A percentile compares a stretch with the other conserved stretches of the same genome.
Conservation (phyloP, 1,140 invertebrate species). For the Mylabris phalerata region DNA sequence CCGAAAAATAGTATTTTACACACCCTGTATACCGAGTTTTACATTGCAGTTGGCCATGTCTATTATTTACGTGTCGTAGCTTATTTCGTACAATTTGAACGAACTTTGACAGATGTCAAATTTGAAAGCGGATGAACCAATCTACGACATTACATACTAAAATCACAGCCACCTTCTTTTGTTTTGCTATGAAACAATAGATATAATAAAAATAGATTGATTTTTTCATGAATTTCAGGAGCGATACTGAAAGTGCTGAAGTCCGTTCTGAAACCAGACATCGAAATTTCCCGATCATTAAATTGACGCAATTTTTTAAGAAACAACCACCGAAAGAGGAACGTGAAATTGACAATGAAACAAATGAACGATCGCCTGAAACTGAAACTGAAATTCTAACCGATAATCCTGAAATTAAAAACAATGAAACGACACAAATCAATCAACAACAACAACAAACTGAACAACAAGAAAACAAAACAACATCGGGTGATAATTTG, state of each 20-base stretch:
- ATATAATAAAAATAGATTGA: not conserved
- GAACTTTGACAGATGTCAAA: no score
- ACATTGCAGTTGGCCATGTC: no score
- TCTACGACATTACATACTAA: no score
- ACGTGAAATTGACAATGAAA: constrained; percentile 22
- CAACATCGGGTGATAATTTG: constrained; percentile 42
- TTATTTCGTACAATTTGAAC: no score
- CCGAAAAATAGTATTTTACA: no score
- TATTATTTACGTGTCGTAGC: no score
- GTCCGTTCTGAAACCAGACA: constrained; percentile 34
- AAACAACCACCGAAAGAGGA: constrained; percentile 25
- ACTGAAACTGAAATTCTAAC: not conserved
- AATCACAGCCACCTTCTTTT: not conserved
- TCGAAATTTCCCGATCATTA: constrained; percentile 18
- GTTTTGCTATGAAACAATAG: not conserved
- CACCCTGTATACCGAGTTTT: no score
- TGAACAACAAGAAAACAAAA: constrained; percentile 26
- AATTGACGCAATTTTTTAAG: constrained; percentile 29
- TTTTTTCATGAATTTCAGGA: constrained; percentile 30
- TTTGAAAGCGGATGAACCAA: no score
- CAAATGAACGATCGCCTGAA: constrained; percentile 3
- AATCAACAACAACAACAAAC: constrained; percentile 10
- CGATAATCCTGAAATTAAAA: constrained; percentile 1
- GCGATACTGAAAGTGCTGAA: constrained; percentile 49
- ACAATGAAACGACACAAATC: constrained; percentile 7